Evolutionary conservation across 1,140 invertebrate species (phyloP).

Genomic region (Belonocnema kinseyi): DNA sequence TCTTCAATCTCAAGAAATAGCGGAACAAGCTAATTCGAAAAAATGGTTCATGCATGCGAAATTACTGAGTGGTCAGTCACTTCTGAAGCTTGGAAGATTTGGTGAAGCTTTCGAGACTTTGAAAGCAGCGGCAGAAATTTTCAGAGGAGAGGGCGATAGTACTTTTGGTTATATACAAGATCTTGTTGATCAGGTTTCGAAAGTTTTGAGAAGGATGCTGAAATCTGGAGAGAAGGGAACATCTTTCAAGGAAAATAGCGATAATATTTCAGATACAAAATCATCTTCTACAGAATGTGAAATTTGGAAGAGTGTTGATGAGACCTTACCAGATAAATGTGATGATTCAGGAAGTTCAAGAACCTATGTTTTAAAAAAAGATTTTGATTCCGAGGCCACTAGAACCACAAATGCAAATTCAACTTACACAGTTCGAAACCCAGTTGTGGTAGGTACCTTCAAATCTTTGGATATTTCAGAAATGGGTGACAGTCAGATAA

Average conservation of each 20-base stretch:
- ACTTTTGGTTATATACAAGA: slow-evolving; percentile 55
- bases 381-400: background rate
- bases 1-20: slow-evolving; percentile 44
- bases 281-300: background rate
- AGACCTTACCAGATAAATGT: background rate
- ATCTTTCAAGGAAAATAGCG: background rate
- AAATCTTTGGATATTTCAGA: too few species aligned
- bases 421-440: background rate
- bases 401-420: background rate
- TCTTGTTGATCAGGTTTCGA: slow-evolving; percentile 51
- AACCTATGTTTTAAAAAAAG: slow-evolving; percentile 20
- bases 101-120: slow-evolving; percentile 55
- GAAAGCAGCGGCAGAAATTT: slow-evolving; percentile 43
- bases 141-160: slow-evolving; percentile 49
- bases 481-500: too few species aligned
- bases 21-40: slow-evolving; percentile 43
- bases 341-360: background rate
- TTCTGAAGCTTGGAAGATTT: slow-evolving; percentile 45
- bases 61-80: slow-evolving; percentile 54
- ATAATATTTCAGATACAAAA: background rate
- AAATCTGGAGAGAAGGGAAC: background rate
- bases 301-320: background rate
- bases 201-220: slow-evolving; percentile 33
- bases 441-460: background rate
- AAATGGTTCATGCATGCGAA: slow-evolving; percentile 63